phyloP scores from a whole-genome alignment of 2,113 vertebrate genomes.

The Pristiophorus japonicus region DNA sequence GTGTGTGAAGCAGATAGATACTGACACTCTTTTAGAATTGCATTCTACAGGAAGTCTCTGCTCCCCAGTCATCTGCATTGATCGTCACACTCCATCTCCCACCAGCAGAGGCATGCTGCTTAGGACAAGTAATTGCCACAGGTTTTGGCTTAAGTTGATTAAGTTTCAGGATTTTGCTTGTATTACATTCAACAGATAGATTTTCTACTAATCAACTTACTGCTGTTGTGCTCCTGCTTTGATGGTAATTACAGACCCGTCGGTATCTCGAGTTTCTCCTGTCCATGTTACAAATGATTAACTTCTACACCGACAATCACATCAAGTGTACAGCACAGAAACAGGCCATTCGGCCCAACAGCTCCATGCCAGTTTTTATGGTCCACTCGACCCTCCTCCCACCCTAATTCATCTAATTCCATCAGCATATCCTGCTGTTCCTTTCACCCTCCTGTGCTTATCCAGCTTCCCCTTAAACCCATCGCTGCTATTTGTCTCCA shows the following conservation, averaged over 20 bases:
- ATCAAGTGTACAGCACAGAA: no score
- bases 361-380: no score
- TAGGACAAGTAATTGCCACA: neutral
- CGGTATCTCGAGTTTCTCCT: neutral
- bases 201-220: neutral
- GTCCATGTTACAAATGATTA: neutral
- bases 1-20: no score
- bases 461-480: no score
- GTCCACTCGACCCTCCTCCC: no score
- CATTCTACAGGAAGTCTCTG: neutral
- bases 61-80: neutral
- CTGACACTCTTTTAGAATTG: neutral
- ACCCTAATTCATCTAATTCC: no score
- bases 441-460: no score
- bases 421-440: no score
- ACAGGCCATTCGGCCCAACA: no score
- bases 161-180: neutral
- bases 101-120: no score
- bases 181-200: neutral
- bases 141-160: neutral
- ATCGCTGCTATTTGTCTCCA: neutral
- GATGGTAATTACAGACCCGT: neutral
- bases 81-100: neutral
- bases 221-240: neutral
- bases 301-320: no score